A percentile compares a stretch with the other conserved stretches of the same genome.
These are phyloP conservation scores for Rhabdomys pumilio DNA, from an alignment of 2,797 vertebrate genomes.

Conservation along the genomic window DNA sequence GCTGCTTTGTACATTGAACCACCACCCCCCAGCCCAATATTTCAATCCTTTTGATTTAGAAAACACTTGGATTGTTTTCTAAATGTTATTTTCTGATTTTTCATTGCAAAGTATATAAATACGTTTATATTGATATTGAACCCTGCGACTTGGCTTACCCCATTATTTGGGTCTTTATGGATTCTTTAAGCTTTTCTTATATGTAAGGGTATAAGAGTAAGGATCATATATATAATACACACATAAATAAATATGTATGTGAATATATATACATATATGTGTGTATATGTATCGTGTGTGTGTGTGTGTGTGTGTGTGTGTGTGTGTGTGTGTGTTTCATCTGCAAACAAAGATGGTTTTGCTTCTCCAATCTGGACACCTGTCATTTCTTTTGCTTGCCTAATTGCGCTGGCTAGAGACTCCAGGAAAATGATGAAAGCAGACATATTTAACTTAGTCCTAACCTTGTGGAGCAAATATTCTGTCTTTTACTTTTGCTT, in stretches of 20 bases:
- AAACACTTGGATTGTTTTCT: slow-evolving; percentile 17
- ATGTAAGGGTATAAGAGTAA: neutral
- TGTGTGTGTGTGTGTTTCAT: neutral
- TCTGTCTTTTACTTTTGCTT: neutral
- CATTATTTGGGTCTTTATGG: slow-evolving; percentile 24
- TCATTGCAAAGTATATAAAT: neutral
- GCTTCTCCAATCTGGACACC: neutral
- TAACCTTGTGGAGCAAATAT: neutral
- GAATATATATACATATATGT: no score
- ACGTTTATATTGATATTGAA: slow-evolving; percentile 22
- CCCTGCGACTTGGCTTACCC: neutral
- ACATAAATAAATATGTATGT: no score
- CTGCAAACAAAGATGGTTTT: slow-evolving; percentile 33
- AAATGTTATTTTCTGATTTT: slow-evolving; percentile 32
- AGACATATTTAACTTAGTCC: slow-evolving; percentile 8
- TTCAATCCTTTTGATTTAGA: neutral
- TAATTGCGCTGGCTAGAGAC: neutral
- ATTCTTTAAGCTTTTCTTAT: neutral
- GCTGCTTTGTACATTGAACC: neutral
- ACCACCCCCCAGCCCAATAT: neutral
- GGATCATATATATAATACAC: neutral
- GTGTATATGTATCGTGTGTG: neutral
- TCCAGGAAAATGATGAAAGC: neutral
- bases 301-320: neutral
- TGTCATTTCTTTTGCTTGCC: slow-evolving; percentile 5